phyloP scores from a whole-genome alignment of 2,113 vertebrate species.

The Entomyzon cyanotis region DNA sequence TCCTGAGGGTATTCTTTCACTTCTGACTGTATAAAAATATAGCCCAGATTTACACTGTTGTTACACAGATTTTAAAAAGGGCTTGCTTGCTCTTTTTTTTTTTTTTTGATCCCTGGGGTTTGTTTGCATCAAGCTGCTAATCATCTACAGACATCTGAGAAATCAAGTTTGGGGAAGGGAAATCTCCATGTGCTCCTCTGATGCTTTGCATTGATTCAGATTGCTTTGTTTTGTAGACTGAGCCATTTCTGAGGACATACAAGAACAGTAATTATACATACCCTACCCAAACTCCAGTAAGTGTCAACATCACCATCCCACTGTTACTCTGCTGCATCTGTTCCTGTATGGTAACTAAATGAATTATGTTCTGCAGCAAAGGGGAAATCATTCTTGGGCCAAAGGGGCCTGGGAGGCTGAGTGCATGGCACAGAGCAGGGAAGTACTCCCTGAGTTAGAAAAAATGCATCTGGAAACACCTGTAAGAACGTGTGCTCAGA shows the following conservation, averaged over 20 bases:
- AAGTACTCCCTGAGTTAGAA: neutral
- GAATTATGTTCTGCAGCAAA: neutral
- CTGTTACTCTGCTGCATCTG: neutral
- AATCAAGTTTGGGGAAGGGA: neutral
- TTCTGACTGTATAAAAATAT: neutral
- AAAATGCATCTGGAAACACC: neutral
- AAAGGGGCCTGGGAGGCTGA: neutral
- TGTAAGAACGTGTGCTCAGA: neutral
- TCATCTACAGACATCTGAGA: neutral
- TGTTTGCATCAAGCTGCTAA: neutral
- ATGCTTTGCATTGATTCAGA: slow-evolving; percentile 4
- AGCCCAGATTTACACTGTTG: neutral
- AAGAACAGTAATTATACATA: slow-evolving; percentile 72
- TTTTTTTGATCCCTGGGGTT: neutral
- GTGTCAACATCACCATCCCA: neutral
- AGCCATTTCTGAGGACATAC: slow-evolving; percentile 71
- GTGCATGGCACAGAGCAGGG: neutral
- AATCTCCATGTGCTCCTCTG: neutral
- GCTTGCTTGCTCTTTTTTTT: too few relatives aligned
- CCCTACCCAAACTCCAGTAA: slow-evolving; percentile 8
- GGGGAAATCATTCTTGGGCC: neutral
- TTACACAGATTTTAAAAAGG: neutral
- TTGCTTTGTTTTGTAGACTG: slow-evolving; percentile 48
- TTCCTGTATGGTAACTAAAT: neutral
- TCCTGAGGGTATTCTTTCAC: neutral